Evolutionary conservation across 2,888 invertebrate species (phyloP).

Genomic region (Lagria hirta): DNA sequence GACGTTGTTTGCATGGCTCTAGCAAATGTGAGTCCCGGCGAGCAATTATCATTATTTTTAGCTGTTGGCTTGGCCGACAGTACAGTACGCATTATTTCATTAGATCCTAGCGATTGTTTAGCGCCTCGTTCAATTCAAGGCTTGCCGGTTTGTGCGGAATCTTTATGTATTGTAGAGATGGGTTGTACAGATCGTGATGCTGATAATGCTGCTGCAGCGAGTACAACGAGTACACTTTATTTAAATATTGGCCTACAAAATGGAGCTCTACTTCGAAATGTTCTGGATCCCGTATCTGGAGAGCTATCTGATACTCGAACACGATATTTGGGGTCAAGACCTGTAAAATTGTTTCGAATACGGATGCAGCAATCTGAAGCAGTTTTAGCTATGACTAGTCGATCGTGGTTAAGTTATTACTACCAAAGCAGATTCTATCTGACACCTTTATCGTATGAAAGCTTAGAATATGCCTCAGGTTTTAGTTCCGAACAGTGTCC

Average conservation of each 20-base stretch:
- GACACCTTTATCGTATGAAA: constrained; percentile 94
- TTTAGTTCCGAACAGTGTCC: constrained; percentile 98
- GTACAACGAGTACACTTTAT: constrained; percentile 75
- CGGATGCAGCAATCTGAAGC: constrained; percentile 95
- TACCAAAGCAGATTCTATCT: constrained; percentile 96
- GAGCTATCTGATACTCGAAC: constrained; percentile 97
- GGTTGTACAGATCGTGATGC: constrained; percentile 67
- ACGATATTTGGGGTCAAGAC: constrained; percentile 84
- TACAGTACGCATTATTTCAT: constrained; percentile 95
- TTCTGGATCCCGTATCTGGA: constrained; percentile 93
- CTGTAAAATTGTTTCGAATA: constrained; percentile 91
- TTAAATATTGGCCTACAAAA: constrained; percentile 97
- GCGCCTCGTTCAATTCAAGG: constrained; percentile 96
- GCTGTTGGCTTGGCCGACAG: constrained; percentile 95
- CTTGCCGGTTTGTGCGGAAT: constrained; percentile 93
- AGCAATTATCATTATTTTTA: constrained; percentile 92
- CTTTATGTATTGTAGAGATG: constrained; percentile 95
- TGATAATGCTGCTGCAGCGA: constrained; percentile 63
- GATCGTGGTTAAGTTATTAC: constrained; percentile 98
- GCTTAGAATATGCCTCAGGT: constrained; percentile 95
- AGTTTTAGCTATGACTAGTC: constrained; percentile 94
- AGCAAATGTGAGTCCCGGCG: constrained; percentile 92
- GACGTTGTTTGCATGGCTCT: constrained; percentile 99
- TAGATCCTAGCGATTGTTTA: constrained; percentile 95
- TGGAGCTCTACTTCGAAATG: constrained; percentile 90